These are phyloP conservation scores for Brachionus rubens DNA, from an alignment of 1,140 invertebrate genomes.

Conservation along the genomic window DNA sequence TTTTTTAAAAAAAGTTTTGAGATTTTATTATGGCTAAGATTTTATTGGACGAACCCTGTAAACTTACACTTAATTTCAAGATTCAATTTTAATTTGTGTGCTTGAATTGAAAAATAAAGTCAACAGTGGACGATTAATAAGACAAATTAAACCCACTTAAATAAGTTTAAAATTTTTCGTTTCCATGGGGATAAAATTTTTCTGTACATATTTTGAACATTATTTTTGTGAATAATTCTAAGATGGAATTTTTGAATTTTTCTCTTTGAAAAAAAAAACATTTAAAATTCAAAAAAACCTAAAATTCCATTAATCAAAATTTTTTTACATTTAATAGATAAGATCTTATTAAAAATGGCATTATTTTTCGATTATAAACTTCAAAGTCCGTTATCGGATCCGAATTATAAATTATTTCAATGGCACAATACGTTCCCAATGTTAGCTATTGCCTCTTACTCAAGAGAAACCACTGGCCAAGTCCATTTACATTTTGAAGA, in stretches of 20 bases:
- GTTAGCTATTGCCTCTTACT: conserved; percentile 78
- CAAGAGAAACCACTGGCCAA: conserved; percentile 78
- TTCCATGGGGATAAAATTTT: not conserved
- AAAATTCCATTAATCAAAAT: not conserved
- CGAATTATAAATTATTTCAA: conserved; percentile 66
- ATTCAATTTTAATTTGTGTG: too few relatives aligned
- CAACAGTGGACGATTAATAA: too few relatives aligned
- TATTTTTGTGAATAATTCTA: not conserved
- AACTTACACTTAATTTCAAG: too few relatives aligned
- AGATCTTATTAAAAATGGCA: conserved; percentile 56
- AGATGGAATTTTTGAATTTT: not conserved
- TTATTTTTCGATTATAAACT: conserved; percentile 59
- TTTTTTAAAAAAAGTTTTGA: too few relatives aligned
- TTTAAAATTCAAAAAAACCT: not conserved
- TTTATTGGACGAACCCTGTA: too few relatives aligned
- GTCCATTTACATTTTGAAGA: conserved; percentile 82
- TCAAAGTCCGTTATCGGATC: conserved; percentile 51
- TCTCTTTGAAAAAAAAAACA: too few relatives aligned
- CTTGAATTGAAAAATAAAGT: too few relatives aligned
- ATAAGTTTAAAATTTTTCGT: not conserved
- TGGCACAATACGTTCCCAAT: conserved; percentile 77
- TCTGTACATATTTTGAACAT: not conserved
- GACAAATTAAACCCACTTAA: too few relatives aligned
- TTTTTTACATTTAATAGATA: not conserved
- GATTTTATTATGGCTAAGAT: too few relatives aligned